A percentile compares a stretch with the other conserved stretches of the same genome.
Conservation (phyloP, 2,113 vertebrate species). For the Gymnorhina tibicen region DNA sequence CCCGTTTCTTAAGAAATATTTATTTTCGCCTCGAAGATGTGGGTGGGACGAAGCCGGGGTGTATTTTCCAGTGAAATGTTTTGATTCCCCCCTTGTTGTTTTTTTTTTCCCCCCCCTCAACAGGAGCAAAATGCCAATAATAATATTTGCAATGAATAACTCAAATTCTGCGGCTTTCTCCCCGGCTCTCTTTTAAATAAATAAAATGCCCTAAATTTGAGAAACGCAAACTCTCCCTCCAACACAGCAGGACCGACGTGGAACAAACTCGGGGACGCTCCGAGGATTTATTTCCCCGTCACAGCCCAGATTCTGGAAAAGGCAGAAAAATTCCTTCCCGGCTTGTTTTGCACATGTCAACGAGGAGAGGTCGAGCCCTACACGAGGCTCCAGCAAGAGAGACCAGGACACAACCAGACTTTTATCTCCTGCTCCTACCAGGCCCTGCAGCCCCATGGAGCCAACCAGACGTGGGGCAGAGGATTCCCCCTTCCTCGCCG, state of each 20-base stretch:
- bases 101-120: fast-evolving
- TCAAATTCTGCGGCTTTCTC: conserved; percentile 59
- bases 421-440: neutral
- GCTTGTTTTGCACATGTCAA: neutral
- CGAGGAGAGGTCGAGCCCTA: neutral
- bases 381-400: neutral
- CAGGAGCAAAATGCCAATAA: conserved; percentile 32
- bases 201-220: conserved; percentile 39
- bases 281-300: neutral
- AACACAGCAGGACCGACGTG: neutral
- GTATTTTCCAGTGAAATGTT: conserved; percentile 45
- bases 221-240: neutral
- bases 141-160: conserved; percentile 63
- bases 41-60: neutral
- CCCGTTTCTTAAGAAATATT: conserved; percentile 4
- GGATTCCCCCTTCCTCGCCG: neutral
- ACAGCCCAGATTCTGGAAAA: neutral
- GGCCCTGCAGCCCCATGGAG: neutral
- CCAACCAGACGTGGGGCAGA: neutral
- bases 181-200: conserved; percentile 25
- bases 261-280: neutral
- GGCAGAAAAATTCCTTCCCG: neutral
- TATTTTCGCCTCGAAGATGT: neutral
- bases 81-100: conserved; percentile 29
- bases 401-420: neutral